These are phyloP conservation scores for Drosophila orena DNA, from an alignment of 1,140 invertebrate species.

Conservation along the genomic window DNA sequence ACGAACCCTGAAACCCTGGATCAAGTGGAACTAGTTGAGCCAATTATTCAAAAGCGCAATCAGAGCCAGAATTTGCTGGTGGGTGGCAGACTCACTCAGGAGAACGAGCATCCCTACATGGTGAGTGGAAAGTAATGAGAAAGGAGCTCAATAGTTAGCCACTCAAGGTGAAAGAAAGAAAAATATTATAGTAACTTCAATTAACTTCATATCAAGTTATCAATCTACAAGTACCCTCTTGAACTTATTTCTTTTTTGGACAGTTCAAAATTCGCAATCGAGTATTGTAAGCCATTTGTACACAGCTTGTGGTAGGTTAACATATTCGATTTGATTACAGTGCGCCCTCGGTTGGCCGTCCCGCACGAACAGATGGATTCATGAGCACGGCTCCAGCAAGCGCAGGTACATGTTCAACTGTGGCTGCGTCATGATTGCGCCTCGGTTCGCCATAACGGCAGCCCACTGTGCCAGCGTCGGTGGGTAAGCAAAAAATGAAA, in stretches of 20 bases:
- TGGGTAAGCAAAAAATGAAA: constrained; percentile 38
- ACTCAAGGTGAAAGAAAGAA: no score
- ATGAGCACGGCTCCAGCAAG: not conserved
- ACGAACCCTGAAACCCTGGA: not conserved
- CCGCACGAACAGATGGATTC: constrained; percentile 20
- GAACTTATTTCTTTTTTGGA: no score
- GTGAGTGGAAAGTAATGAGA: constrained; percentile 9
- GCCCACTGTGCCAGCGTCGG: constrained; percentile 57
- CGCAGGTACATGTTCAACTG: constrained; percentile 45
- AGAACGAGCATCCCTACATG: constrained; percentile 58
- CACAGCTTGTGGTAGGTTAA: not conserved
- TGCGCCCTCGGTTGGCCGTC: constrained; percentile 59
- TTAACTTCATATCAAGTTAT: no score
- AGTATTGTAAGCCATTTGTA: not conserved
- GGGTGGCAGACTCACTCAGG: constrained; percentile 40
- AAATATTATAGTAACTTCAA: no score
- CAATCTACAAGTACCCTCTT: no score
- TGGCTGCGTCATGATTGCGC: constrained; percentile 54
- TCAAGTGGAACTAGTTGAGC: constrained; percentile 26
- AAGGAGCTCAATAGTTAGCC: not conserved
- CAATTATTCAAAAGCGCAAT: constrained; percentile 22
- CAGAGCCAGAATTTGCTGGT: constrained; percentile 20
- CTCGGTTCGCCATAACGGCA: constrained; percentile 52
- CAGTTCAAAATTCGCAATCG: not conserved
- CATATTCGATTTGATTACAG: constrained; percentile 10